A percentile compares a stretch with the other conserved stretches of the same genome.
Conservation (phyloP, 2,797 vertebrate species). For the Pelodytes ibericus region DNA sequence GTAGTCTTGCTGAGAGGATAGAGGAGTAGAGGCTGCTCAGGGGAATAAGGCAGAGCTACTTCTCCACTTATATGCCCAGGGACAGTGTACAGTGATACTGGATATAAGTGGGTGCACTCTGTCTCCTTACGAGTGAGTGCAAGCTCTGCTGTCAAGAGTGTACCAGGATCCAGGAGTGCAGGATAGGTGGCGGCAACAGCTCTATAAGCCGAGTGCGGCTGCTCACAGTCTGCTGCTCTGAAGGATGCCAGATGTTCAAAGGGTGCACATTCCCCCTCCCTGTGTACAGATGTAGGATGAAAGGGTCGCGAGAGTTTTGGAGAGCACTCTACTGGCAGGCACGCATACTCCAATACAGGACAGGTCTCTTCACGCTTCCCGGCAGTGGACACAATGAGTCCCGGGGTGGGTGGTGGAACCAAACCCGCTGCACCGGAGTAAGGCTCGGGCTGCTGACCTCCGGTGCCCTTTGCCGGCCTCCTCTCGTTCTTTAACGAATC, state of each 20-base stretch:
- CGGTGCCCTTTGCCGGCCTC: conserved; percentile 51
- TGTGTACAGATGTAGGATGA: neutral
- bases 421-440: conserved; percentile 13
- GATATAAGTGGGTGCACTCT: neutral
- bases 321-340: neutral
- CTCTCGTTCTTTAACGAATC: conserved; percentile 43
- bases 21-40: neutral
- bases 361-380: neutral
- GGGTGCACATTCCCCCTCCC: neutral
- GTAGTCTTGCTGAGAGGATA: neutral
- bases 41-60: neutral
- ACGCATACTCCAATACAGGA: neutral
- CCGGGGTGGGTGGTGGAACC: neutral
- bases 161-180: conserved; percentile 9
- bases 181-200: neutral
- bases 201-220: neutral
- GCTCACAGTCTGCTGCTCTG: neutral
- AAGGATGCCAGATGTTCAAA: neutral
- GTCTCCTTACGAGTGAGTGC: neutral
- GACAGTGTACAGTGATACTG: neutral
- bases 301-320: neutral
- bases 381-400: neutral
- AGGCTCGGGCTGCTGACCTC: conserved; percentile 39
- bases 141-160: neutral
- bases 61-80: neutral